Conservation (phyloP, 2,888 invertebrate genomes). For the Leucania comma region DNA sequence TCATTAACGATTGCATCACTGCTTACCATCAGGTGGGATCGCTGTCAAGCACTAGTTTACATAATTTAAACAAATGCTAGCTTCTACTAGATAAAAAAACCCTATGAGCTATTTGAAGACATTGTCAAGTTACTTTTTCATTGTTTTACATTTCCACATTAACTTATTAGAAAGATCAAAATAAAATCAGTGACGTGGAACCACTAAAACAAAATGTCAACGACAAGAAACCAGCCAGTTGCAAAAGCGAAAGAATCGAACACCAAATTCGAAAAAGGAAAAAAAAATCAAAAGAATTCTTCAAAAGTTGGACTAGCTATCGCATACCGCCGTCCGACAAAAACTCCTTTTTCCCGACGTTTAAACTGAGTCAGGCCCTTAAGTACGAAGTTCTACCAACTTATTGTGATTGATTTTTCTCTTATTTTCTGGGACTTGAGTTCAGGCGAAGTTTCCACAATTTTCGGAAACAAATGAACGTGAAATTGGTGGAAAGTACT, state of each 20-base stretch:
- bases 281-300: background rate
- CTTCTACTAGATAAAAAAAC: too few relatives aligned
- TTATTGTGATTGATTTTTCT: conserved; percentile 69
- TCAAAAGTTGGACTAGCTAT: conserved; percentile 33
- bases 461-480: conserved; percentile 58
- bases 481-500: conserved; percentile 60
- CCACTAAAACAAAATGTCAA: background rate
- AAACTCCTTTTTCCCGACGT: conserved; percentile 62
- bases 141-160: too few relatives aligned
- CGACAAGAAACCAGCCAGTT: background rate
- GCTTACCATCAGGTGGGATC: too few relatives aligned
- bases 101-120: too few relatives aligned
- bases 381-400: conserved; percentile 67
- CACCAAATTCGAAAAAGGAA: background rate
- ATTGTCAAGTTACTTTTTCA: too few relatives aligned
- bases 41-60: too few relatives aligned
- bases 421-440: conserved; percentile 55
- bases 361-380: conserved; percentile 61
- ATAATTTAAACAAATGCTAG: too few relatives aligned
- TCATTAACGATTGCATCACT: too few relatives aligned
- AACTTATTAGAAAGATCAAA: background rate
- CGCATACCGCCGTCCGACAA: conserved; percentile 47
- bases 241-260: conserved; percentile 2
- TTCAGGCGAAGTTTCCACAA: conserved; percentile 46
- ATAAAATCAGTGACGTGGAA: background rate